A percentile compares a stretch with the other conserved stretches of the same genome.
These are phyloP conservation scores for Salminus brasiliensis DNA, from an alignment of 2,113 vertebrate genomes.

Conservation along the genomic window DNA sequence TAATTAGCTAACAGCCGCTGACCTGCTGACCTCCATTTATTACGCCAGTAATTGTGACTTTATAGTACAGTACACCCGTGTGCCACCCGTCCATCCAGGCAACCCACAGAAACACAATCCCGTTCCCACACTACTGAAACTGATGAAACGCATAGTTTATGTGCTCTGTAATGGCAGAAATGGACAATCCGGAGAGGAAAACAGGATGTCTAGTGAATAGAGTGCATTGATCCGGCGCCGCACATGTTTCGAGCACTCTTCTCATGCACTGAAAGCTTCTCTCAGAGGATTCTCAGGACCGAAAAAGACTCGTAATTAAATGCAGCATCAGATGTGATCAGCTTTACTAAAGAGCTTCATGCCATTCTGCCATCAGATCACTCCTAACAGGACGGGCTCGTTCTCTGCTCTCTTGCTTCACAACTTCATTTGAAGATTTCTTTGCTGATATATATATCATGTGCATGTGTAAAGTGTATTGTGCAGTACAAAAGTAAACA, in stretches of 20 bases:
- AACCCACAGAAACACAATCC: not conserved
- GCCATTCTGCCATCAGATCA: not conserved
- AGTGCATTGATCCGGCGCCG: slow-evolving; percentile 3
- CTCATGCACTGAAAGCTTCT: not conserved
- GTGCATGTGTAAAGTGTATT: too few species aligned
- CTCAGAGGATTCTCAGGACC: not conserved
- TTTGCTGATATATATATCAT: too few species aligned
- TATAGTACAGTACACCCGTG: not conserved
- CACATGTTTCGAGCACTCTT: not conserved
- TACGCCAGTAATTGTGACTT: not conserved
- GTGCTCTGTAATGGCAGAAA: not conserved
- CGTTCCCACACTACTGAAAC: not conserved
- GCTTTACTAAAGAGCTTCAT: not conserved
- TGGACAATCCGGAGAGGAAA: slow-evolving; percentile 14
- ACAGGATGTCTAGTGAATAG: slow-evolving; percentile 42
- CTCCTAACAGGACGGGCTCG: not conserved
- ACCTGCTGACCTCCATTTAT: not conserved
- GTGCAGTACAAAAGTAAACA: too few species aligned
- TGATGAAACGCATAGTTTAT: slow-evolving; percentile 1
- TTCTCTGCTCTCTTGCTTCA: too few species aligned
- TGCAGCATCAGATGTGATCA: not conserved
- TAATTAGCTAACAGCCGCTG: not conserved
- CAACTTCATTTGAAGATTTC: too few species aligned
- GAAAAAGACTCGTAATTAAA: not conserved
- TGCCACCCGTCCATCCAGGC: not conserved